A percentile compares a stretch with the other conserved stretches of the same genome.
These are phyloP conservation scores for Drosophila quinaria DNA, from an alignment of 2,888 invertebrate genomes.

Conservation along the genomic window DNA sequence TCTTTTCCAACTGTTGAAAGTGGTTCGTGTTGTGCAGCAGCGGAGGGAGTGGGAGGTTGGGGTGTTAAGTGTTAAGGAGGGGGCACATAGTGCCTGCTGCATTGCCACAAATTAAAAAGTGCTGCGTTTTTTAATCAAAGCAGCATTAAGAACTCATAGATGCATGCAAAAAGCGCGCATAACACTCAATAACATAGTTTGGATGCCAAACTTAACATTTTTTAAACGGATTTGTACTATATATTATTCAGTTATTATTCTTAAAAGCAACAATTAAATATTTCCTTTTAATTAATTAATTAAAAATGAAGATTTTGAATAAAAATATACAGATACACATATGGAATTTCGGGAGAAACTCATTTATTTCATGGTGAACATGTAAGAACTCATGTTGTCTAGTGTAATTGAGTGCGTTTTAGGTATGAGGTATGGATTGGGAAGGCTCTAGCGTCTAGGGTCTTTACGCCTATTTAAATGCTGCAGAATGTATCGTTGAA, in stretches of 20 bases:
- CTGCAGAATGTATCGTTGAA: slow-evolving; percentile 47
- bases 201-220: neutral
- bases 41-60: neutral
- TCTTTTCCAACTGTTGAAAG: slow-evolving; percentile 38
- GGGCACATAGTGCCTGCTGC: slow-evolving; percentile 38
- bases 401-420: slow-evolving; percentile 49
- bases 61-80: slow-evolving; percentile 45
- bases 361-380: no score
- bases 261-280: no score
- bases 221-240: no score
- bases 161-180: slow-evolving; percentile 14
- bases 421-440: neutral
- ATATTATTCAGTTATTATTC: no score
- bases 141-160: slow-evolving; percentile 68
- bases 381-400: slow-evolving; percentile 10
- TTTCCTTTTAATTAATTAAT: no score
- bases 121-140: slow-evolving; percentile 80
- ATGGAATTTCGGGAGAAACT: no score
- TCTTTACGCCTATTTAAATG: slow-evolving; percentile 47
- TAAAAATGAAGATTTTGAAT: no score
- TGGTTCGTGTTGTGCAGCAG: slow-evolving; percentile 4
- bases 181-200: slow-evolving; percentile 37
- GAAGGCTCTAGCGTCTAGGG: neutral
- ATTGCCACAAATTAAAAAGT: slow-evolving; percentile 79
- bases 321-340: no score